These are phyloP conservation scores for Ceryle rudis DNA, from an alignment of 2,797 vertebrate species.

Conservation along the genomic window DNA sequence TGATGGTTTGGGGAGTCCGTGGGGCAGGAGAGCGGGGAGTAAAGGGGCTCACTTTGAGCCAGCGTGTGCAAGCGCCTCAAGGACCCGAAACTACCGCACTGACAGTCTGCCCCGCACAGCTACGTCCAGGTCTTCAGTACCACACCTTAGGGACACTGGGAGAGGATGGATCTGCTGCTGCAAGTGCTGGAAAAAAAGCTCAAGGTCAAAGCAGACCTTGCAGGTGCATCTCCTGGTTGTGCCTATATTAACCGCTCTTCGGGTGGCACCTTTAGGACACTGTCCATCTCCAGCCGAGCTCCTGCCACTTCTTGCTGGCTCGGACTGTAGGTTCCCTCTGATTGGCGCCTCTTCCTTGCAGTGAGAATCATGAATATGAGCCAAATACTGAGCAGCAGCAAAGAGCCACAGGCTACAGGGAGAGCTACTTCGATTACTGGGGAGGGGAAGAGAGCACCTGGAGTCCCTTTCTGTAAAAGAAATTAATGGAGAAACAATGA, in stretches of 20 bases:
- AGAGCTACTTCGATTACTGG: conserved; percentile 91
- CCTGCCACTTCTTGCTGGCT: conserved; percentile 97
- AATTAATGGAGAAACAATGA: conserved; percentile 63
- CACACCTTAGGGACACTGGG: not conserved
- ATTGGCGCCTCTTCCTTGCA: conserved; percentile 94
- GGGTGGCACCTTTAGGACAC: conserved; percentile 95
- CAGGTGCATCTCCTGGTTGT: not conserved
- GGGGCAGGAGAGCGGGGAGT: not conserved
- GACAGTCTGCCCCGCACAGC: not conserved
- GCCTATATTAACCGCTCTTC: conserved; percentile 95
- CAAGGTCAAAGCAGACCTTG: not conserved
- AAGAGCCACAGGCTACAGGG: conserved; percentile 89
- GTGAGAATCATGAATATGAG: conserved; percentile 91
- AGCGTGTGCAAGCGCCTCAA: not conserved
- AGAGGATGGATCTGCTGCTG: not conserved
- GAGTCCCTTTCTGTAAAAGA: conserved; percentile 85
- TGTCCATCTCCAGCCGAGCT: conserved; percentile 97
- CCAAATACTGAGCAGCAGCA: conserved; percentile 86
- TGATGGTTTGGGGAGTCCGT: fast-evolving
- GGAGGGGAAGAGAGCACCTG: conserved; percentile 83
- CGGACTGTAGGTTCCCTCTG: conserved; percentile 98
- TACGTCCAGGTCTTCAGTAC: not conserved
- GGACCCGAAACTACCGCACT: fast-evolving
- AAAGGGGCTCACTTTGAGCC: not conserved
- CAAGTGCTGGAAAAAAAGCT: not conserved